Conservation (phyloP, 2,113 vertebrate genomes). For the Barbus barbus region DNA sequence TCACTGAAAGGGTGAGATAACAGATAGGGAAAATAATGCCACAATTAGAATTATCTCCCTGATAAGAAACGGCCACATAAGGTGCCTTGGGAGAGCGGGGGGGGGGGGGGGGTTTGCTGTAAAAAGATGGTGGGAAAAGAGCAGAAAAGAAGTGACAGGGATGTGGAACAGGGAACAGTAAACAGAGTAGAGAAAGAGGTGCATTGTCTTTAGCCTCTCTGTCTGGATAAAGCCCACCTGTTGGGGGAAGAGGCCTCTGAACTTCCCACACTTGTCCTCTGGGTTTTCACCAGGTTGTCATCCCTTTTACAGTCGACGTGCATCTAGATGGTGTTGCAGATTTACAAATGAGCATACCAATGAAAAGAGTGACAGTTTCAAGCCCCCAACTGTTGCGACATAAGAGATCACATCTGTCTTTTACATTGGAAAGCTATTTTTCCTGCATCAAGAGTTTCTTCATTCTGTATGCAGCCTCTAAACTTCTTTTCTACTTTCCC, state of each 20-base stretch:
- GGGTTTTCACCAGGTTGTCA: constrained; percentile 43
- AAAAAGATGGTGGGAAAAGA: constrained; percentile 13
- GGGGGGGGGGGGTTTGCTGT: background rate
- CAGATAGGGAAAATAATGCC: constrained; percentile 53
- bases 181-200: constrained; percentile 53
- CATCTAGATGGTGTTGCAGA: background rate
- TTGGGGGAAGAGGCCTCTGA: constrained; percentile 43
- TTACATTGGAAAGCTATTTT: background rate
- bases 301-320: background rate
- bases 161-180: background rate
- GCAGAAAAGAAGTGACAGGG: constrained; percentile 28
- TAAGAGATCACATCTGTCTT: background rate
- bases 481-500: constrained; percentile 46
- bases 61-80: constrained; percentile 60
- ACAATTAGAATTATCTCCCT: constrained; percentile 63
- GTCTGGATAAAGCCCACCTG: constrained; percentile 53
- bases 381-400: background rate
- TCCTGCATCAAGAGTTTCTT: background rate
- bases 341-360: background rate
- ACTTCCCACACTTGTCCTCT: constrained; percentile 32
- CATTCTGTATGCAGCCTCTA: constrained; percentile 32
- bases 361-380: background rate
- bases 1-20: constrained; percentile 62
- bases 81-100: constrained; percentile 20
- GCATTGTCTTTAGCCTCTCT: constrained; percentile 55